Conservation (phyloP, 2,113 vertebrate genomes). For the Stictonetta naevosa region DNA sequence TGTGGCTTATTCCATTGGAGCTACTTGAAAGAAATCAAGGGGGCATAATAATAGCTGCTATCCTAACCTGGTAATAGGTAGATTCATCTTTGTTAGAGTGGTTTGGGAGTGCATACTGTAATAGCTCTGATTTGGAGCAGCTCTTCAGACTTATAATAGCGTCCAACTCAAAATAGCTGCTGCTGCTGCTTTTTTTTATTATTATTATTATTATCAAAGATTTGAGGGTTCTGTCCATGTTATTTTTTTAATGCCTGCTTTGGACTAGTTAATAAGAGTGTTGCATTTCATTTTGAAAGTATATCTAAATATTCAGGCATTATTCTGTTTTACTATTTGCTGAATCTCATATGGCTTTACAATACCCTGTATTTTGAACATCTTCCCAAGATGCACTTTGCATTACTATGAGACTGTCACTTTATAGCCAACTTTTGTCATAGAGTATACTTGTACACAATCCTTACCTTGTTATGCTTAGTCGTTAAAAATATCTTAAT, state of each 20-base stretch:
- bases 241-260: not conserved
- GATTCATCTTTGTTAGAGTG: conserved; percentile 78
- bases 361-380: not conserved
- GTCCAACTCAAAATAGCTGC: conserved; percentile 70
- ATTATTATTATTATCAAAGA: conserved; percentile 64
- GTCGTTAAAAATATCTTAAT: not conserved
- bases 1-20: conserved; percentile 79
- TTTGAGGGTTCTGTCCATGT: conserved; percentile 46
- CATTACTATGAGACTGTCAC: not conserved
- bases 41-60: conserved; percentile 78
- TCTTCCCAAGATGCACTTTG: not conserved
- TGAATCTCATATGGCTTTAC: not conserved
- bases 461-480: not conserved
- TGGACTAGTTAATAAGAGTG: conserved; percentile 18
- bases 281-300: conserved; percentile 8
- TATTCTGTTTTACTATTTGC: not conserved
- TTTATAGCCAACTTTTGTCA: not conserved
- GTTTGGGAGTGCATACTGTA: conserved; percentile 69
- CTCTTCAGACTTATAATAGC: conserved; percentile 77
- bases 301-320: conserved; percentile 11
- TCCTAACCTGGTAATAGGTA: conserved; percentile 79
- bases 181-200: not conserved
- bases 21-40: conserved; percentile 80
- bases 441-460: not conserved
- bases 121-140: conserved; percentile 75